phyloP scores from a whole-genome alignment of 2,888 invertebrate species.

The Volucella inanis region DNA sequence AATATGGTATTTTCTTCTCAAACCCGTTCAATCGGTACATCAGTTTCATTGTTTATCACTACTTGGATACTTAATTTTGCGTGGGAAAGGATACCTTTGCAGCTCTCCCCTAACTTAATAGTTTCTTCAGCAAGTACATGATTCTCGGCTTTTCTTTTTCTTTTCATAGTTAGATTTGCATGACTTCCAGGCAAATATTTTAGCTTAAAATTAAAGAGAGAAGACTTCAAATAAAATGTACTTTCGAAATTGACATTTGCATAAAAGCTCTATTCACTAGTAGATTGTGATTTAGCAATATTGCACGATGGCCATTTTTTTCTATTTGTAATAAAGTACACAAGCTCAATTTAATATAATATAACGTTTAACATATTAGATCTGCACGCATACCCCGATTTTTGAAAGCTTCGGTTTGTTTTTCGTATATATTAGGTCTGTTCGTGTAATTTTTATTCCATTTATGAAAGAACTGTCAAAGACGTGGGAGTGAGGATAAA shows the following conservation, averaged over 20 bases:
- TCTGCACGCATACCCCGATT: too few species aligned
- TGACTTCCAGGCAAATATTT: conserved; percentile 6
- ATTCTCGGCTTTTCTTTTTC: conserved; percentile 57
- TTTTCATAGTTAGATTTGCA: background rate
- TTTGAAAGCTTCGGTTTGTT: too few species aligned
- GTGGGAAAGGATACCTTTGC: background rate
- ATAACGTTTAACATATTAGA: too few species aligned
- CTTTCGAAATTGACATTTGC: background rate
- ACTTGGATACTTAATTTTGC: conserved; percentile 7
- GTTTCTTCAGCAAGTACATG: conserved; percentile 8
- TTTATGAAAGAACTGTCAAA: too few species aligned
- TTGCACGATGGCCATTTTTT: conserved; percentile 51
- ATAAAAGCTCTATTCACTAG: conserved; percentile 77
- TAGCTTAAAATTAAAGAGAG: conserved; percentile 78
- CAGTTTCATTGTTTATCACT: background rate
- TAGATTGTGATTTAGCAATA: conserved; percentile 78
- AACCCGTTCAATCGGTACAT: conserved; percentile 72
- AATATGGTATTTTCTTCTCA: conserved; percentile 80
- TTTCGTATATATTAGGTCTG: too few species aligned
- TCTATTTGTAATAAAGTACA: background rate
- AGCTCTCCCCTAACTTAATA: background rate
- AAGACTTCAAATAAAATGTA: conserved; percentile 75
- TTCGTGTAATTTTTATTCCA: too few species aligned
- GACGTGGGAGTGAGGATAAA: too few species aligned
- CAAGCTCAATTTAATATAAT: background rate